phyloP scores from a whole-genome alignment of 2,797 vertebrate genomes.

The Catharus ustulatus region DNA sequence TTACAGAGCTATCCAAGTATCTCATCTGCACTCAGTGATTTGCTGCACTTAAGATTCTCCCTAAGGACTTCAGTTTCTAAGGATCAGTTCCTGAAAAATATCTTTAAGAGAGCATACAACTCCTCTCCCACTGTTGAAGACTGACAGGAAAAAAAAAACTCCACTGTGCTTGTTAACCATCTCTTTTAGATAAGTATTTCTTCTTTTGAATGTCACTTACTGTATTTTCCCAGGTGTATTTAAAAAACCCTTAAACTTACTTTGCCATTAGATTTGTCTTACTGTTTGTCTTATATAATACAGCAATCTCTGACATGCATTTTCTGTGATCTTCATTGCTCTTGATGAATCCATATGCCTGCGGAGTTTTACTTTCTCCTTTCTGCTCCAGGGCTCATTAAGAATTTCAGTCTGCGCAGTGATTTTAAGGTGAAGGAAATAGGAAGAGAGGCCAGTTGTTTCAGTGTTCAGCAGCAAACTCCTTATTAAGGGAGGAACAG shows the following conservation, averaged over 20 bases:
- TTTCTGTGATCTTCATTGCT: background rate
- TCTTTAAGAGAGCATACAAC: background rate
- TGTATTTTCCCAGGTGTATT: background rate
- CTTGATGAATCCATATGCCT: background rate
- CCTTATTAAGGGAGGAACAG: background rate
- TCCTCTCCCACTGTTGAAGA: background rate
- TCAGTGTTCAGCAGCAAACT: background rate
- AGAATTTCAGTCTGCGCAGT: background rate
- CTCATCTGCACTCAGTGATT: background rate
- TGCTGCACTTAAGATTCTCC: slow-evolving; percentile 6
- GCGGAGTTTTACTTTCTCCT: background rate
- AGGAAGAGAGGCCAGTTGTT: background rate
- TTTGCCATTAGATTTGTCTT: background rate
- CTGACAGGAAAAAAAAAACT: background rate
- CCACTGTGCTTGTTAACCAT: background rate
- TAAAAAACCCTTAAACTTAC: background rate
- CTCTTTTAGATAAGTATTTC: background rate
- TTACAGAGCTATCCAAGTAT: background rate
- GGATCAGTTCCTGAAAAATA: slow-evolving; percentile 4
- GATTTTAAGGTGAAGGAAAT: background rate
- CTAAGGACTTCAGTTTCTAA: slow-evolving; percentile 7
- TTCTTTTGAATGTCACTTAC: background rate
- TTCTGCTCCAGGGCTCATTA: background rate
- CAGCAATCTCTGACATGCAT: background rate
- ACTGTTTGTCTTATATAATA: background rate